Conservation (phyloP, 37 sponge, comb jelly and placozoan genomes). For the Dysidea cf. avara region DNA sequence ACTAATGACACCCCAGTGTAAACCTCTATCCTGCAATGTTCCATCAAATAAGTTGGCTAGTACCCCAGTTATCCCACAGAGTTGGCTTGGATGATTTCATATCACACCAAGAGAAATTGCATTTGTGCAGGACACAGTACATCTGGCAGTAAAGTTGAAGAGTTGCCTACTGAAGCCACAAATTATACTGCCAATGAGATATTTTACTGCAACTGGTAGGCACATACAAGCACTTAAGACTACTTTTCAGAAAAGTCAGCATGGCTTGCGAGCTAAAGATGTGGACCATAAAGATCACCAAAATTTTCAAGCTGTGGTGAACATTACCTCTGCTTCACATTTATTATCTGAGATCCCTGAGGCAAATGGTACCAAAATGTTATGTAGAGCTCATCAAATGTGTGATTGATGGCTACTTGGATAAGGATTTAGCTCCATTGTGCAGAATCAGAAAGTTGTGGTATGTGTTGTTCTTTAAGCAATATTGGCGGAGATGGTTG, state of each 20-base stretch:
- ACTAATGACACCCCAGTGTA: background rate
- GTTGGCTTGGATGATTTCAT: background rate
- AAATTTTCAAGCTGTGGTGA: slow-evolving; percentile 12
- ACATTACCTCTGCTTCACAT: background rate
- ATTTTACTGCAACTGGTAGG: slow-evolving; percentile 2
- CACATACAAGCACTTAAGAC: slow-evolving; percentile 8
- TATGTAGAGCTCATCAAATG: slow-evolving; percentile 5
- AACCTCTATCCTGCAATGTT: background rate
- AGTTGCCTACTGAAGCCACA: slow-evolving; percentile 27
- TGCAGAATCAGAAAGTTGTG: slow-evolving; percentile 14
- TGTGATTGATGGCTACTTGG: slow-evolving; percentile 25
- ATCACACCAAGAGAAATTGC: background rate
- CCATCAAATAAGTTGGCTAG: background rate
- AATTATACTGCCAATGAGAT: slow-evolving; percentile 15
- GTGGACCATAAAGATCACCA: slow-evolving; percentile 40
- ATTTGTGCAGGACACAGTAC: slow-evolving; percentile 31
- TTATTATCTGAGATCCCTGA: slow-evolving; percentile 12
- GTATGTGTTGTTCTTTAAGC: slow-evolving; percentile 28
- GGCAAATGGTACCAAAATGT: slow-evolving; percentile 12
- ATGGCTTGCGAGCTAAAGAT: slow-evolving; percentile 33
- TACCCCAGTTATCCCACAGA: background rate
- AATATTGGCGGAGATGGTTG: slow-evolving; percentile 9
- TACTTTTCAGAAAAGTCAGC: slow-evolving; percentile 23
- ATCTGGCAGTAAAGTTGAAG: slow-evolving; percentile 45
- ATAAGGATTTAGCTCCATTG: slow-evolving; percentile 9